Conservation (phyloP, 2,113 vertebrate species). For the Nesoenas mayeri region DNA sequence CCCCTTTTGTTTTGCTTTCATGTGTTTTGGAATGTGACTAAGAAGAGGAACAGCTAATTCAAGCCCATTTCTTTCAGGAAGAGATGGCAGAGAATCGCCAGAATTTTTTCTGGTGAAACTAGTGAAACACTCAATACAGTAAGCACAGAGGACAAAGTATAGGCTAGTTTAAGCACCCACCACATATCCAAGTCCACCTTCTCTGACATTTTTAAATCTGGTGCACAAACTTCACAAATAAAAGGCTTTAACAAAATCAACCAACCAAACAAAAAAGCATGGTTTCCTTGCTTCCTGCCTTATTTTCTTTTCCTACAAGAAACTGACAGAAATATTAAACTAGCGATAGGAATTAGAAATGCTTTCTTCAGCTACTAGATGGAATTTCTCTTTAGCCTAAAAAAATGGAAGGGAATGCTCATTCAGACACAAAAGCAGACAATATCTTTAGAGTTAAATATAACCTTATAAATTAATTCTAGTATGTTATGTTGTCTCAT, state of each 20-base stretch:
- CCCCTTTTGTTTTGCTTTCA: neutral
- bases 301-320: neutral
- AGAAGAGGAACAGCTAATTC: neutral
- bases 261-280: accelerated
- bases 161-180: neutral
- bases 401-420: neutral
- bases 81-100: neutral
- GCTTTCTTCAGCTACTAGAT: neutral
- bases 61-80: neutral
- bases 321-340: neutral
- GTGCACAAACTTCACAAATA: neutral
- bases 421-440: neutral
- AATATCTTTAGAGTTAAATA: neutral
- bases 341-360: neutral
- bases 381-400: neutral
- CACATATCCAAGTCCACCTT: neutral
- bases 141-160: neutral
- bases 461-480: neutral
- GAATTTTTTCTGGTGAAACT: neutral
- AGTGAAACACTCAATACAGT: neutral
- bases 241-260: neutral
- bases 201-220: neutral
- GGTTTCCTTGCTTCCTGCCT: neutral
- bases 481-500: neutral
- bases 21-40: neutral